Percentiles rank a stretch among this genome's conserved stretches.
phyloP scores from a whole-genome alignment of 2,888 invertebrate species.

The Orthosia gothica region DNA sequence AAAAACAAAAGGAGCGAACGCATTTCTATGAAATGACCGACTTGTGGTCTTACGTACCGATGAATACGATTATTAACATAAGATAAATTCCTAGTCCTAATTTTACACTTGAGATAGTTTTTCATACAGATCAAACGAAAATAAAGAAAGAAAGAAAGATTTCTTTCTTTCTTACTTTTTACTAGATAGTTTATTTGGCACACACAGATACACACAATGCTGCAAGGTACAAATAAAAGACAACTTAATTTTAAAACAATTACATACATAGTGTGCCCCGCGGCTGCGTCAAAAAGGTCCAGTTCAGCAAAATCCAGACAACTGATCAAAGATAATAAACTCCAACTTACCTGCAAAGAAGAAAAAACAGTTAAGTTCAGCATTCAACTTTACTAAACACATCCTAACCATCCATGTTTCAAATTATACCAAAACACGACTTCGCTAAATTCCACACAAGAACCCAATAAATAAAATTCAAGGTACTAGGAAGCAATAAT shows the following conservation, averaged over 20 bases:
- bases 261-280: no score
- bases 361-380: not conserved
- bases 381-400: not conserved
- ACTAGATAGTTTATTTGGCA: slow-evolving; percentile 1
- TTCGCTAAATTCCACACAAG: slow-evolving; percentile 8
- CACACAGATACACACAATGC: no score
- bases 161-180: no score
- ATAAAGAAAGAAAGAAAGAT: no score
- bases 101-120: not conserved
- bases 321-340: no score
- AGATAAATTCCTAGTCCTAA: not conserved
- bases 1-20: not conserved
- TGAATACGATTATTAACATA: not conserved
- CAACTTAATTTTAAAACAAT: no score
- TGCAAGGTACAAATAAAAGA: no score
- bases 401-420: not conserved
- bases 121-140: not conserved
- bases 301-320: no score
- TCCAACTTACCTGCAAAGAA: slow-evolving; percentile 34
- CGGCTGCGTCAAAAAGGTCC: no score
- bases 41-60: not conserved
- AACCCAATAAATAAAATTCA: slow-evolving; percentile 4
- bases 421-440: slow-evolving; percentile 1
- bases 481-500: slow-evolving; percentile 43
- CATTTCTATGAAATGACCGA: not conserved